A percentile compares a stretch with the other conserved stretches of the same genome.
These are phyloP conservation scores for Atta texana DNA, from an alignment of 1,140 invertebrate genomes.

Conservation along the genomic window DNA sequence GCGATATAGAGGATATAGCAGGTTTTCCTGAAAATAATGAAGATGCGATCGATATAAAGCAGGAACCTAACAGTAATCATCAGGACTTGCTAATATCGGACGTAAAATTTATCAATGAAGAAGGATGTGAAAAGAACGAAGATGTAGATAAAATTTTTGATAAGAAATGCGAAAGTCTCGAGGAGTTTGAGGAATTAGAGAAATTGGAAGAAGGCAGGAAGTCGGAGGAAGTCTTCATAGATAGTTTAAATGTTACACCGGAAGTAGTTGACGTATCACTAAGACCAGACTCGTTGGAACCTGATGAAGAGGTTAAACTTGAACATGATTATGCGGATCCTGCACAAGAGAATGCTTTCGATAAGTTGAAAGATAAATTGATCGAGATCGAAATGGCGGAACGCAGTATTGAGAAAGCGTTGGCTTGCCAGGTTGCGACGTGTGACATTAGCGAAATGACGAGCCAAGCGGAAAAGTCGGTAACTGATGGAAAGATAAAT, in stretches of 20 bases:
- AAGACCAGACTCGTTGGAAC: slow-evolving; percentile 77
- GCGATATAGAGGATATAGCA: slow-evolving; percentile 41
- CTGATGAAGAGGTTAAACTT: slow-evolving; percentile 10
- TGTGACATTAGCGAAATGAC: slow-evolving; percentile 19
- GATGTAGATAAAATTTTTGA: neutral
- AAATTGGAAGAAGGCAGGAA: neutral
- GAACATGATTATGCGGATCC: neutral
- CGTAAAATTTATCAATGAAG: neutral
- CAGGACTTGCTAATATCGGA: neutral
- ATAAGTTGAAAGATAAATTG: slow-evolving; percentile 74
- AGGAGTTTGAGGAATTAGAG: slow-evolving; percentile 26
- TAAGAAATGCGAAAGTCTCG: neutral
- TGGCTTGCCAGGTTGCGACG: slow-evolving; percentile 36
- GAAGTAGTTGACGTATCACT: slow-evolving; percentile 59
- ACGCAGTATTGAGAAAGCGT: slow-evolving; percentile 74
- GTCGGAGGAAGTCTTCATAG: slow-evolving; percentile 73
- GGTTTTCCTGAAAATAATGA: neutral
- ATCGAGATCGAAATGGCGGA: slow-evolving; percentile 77
- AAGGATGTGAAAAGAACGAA: neutral
- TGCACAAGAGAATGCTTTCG: slow-evolving; percentile 9
- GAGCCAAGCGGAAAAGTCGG: slow-evolving; percentile 18
- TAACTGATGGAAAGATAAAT: slow-evolving; percentile 28
- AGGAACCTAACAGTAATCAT: too few species aligned
- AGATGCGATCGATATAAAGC: neutral
- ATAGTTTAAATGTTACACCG: slow-evolving; percentile 79